A percentile compares a stretch with the other conserved stretches of the same genome.
These are phyloP conservation scores for Drosophila nr. medialis DNA, from an alignment of 2,888 invertebrate genomes.

Conservation along the genomic window DNA sequence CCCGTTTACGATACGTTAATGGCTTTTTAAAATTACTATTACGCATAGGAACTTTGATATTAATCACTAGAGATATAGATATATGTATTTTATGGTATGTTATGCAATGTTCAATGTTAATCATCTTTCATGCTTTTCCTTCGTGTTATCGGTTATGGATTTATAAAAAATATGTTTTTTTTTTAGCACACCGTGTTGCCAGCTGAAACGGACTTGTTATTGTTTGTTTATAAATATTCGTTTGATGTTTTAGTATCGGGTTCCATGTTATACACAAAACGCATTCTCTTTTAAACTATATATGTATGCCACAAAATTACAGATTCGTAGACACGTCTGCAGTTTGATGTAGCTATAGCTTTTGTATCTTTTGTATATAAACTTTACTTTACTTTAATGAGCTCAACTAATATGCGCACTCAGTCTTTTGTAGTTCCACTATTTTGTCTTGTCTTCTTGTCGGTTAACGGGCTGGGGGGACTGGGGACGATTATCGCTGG, in stretches of 20 bases:
- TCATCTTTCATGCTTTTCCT: constrained; percentile 38
- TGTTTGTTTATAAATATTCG: constrained; percentile 42
- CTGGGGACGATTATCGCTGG: constrained; percentile 34
- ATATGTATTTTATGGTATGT: constrained; percentile 52
- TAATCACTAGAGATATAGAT: constrained; percentile 81
- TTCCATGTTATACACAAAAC: constrained; percentile 65
- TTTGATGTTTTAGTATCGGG: constrained; percentile 36
- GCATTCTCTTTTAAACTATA: constrained; percentile 25
- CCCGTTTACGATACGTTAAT: constrained; percentile 60
- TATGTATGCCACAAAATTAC: constrained; percentile 18
- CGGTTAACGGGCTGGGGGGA: constrained; percentile 46
- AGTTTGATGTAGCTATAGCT: constrained; percentile 23
- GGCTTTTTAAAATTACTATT: constrained; percentile 72
- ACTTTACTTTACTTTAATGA: constrained; percentile 69
- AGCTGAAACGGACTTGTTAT: constrained; percentile 80
- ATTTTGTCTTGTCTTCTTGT: constrained; percentile 75
- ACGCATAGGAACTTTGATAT: constrained; percentile 83
- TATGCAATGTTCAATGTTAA: constrained; percentile 40
- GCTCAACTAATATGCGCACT: constrained; percentile 82
- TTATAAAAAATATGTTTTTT: constrained; percentile 66
- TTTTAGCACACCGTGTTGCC: constrained; percentile 67
- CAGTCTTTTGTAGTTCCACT: constrained; percentile 83
- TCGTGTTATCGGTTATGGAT: constrained; percentile 59
- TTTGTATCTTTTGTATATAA: constrained; percentile 55
- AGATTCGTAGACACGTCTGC: constrained; percentile 35